These are phyloP conservation scores for Rhizomys pruinosus DNA, from an alignment of 2,113 vertebrate species.

Conservation along the genomic window DNA sequence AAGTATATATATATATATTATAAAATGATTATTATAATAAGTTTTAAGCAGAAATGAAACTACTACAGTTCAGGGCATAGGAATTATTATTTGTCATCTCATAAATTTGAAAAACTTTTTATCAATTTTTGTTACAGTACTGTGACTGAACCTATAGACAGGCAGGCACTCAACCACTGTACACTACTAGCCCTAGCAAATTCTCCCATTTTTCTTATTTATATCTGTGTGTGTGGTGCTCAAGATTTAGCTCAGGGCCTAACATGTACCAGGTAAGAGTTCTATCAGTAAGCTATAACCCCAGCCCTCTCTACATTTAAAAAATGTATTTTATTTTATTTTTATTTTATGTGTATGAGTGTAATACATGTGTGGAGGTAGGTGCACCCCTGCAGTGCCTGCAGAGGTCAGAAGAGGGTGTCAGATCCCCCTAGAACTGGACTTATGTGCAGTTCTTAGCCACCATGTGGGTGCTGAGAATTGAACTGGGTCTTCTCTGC, in stretches of 20 bases:
- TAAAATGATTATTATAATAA: constrained; percentile 50
- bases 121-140: neutral
- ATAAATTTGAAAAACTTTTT: neutral
- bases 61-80: neutral
- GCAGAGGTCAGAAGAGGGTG: no score
- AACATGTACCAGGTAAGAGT: neutral
- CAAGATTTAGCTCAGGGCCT: neutral
- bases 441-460: no score
- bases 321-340: no score
- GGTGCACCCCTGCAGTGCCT: no score
- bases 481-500: no score
- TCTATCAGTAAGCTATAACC: neutral
- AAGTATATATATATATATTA: constrained; percentile 84
- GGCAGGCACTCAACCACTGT: neutral
- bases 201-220: neutral
- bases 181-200: neutral
- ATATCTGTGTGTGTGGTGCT: neutral
- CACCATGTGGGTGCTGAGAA: no score
- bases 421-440: no score
- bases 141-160: neutral
- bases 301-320: neutral
- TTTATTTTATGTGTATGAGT: no score
- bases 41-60: constrained; percentile 36
- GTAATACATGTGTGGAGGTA: no score
- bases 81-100: constrained; percentile 17